Conservation (phyloP, 2,888 invertebrate species). For the Onthophagus sagittarius region DNA sequence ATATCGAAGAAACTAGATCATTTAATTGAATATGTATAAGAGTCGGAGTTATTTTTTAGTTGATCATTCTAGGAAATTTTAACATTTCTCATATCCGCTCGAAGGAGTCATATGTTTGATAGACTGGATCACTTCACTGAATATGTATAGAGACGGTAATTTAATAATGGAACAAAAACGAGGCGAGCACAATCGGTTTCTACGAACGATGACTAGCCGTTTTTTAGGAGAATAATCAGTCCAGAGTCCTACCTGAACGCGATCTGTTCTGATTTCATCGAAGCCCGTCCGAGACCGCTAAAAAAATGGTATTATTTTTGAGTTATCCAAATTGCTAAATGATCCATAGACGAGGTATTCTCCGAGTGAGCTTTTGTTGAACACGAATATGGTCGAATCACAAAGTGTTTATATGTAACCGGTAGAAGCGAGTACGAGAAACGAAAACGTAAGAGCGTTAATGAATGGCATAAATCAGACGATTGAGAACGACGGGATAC, state of each 20-base stretch:
- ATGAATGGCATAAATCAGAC: neutral
- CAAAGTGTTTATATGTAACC: neutral
- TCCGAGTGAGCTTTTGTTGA: neutral
- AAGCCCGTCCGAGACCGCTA: neutral
- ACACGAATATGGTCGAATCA: neutral
- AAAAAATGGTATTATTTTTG: neutral
- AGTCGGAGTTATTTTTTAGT: neutral
- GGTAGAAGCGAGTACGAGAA: too few species aligned
- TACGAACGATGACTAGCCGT: neutral
- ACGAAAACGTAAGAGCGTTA: neutral
- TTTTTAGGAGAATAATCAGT: neutral
- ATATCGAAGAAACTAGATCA: too few species aligned
- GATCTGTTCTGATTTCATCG: neutral
- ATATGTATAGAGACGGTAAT: neutral
- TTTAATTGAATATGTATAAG: too few species aligned
- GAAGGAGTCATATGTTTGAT: neutral
- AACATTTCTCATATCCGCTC: neutral
- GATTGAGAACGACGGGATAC: neutral
- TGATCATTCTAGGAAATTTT: neutral
- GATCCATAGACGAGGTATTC: neutral
- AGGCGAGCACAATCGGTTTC: neutral
- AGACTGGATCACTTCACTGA: neutral
- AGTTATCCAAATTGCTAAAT: neutral
- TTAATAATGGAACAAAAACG: neutral
- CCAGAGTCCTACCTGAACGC: neutral